These are phyloP conservation scores for Plectus sambesii DNA, from an alignment of 1,140 invertebrate species.

Conservation along the genomic window DNA sequence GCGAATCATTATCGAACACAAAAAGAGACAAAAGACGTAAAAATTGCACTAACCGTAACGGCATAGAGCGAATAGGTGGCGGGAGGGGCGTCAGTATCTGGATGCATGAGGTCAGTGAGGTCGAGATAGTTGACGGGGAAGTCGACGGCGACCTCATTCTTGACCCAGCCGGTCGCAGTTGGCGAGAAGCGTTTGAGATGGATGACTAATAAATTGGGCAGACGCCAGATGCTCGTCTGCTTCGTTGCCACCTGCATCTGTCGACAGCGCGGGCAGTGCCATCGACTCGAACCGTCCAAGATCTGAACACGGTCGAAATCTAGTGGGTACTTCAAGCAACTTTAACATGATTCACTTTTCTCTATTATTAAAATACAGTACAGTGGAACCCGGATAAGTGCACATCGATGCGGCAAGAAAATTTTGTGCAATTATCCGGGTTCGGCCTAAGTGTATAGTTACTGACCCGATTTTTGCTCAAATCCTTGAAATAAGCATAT, in stretches of 20 bases:
- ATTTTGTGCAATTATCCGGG: too few relatives aligned
- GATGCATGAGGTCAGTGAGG: constrained; percentile 21
- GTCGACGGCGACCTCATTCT: constrained; percentile 25
- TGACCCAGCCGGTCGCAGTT: constrained; percentile 19
- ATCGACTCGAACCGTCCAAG: constrained; percentile 11
- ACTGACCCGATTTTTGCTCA: too few relatives aligned
- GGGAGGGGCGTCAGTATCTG: constrained; percentile 3
- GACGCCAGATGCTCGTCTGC: constrained; percentile 20
- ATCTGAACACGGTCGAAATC: too few relatives aligned
- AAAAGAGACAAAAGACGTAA: too few relatives aligned
- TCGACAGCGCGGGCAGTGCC: constrained; percentile 21
- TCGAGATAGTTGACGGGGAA: constrained; percentile 18
- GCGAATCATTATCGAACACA: too few relatives aligned
- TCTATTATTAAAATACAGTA: too few relatives aligned
- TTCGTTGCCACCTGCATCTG: constrained; percentile 15
- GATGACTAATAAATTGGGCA: constrained; percentile 20
- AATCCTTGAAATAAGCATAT: too few relatives aligned
- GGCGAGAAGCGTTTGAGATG: constrained; percentile 30
- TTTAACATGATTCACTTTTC: too few relatives aligned
- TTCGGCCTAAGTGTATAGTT: too few relatives aligned
- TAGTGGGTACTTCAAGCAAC: too few relatives aligned
- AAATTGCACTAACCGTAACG: constrained; percentile 14
- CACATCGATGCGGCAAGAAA: too few relatives aligned
- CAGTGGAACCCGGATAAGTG: too few relatives aligned
- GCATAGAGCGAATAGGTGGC: constrained; percentile 23